Percentiles rank a stretch among this genome's conserved stretches.
These are phyloP conservation scores for Anolis apletophallus DNA, from an alignment of 2,797 vertebrate species.

Conservation along the genomic window DNA sequence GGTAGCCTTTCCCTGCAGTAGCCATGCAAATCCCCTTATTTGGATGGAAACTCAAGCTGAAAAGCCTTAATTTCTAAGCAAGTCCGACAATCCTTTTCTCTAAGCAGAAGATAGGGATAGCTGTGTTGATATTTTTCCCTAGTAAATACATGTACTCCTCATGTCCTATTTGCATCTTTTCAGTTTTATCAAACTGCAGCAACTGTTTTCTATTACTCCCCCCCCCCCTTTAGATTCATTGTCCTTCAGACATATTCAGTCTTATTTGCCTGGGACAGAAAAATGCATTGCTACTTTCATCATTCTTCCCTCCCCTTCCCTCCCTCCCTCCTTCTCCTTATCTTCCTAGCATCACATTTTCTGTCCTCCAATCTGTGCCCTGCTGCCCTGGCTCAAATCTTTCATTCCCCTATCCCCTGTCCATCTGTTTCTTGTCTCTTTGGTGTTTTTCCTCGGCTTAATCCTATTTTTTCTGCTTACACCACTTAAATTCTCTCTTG, in stretches of 20 bases:
- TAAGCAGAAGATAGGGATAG: not conserved
- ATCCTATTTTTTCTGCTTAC: not conserved
- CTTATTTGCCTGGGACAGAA: not conserved
- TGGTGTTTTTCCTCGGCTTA: not conserved
- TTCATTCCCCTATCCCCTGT: not conserved
- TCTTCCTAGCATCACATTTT: not conserved
- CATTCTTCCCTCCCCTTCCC: too few relatives aligned
- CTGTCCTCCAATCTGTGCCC: not conserved
- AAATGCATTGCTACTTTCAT: not conserved
- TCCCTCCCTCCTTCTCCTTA: not conserved
- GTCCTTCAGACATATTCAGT: not conserved
- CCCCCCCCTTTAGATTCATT: not conserved
- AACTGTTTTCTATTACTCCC: not conserved
- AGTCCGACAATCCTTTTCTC: not conserved
- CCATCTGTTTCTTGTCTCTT: not conserved
- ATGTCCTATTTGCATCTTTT: not conserved
- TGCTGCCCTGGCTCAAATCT: not conserved
- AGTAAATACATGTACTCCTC: not conserved
- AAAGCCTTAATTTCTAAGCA: slow-evolving; percentile 4
- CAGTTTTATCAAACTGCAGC: not conserved
- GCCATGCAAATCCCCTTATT: slow-evolving; percentile 13
- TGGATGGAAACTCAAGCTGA: not conserved
- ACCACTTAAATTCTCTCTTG: not conserved
- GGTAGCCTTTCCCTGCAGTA: not conserved
- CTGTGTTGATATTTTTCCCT: not conserved